phyloP scores from a whole-genome alignment of 2,888 invertebrate species.

The Drosophila mayaguana region DNA sequence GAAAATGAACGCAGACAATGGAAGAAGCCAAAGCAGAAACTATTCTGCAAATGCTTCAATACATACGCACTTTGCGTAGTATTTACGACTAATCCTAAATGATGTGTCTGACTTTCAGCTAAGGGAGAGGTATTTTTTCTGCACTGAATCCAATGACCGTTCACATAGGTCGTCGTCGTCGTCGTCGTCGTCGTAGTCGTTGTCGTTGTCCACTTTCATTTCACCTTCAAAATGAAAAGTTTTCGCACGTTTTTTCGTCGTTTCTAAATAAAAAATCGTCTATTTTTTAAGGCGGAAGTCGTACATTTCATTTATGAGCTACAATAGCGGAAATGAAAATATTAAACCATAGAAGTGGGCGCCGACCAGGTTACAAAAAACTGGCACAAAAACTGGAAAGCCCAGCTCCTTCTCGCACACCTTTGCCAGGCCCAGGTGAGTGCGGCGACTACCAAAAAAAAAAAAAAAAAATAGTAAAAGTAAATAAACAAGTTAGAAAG shows the following conservation, averaged over 20 bases:
- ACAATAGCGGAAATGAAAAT: constrained; percentile 77
- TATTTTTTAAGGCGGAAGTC: constrained; percentile 57
- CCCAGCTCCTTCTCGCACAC: neutral
- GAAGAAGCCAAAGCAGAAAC: constrained; percentile 27
- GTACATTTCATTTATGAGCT: constrained; percentile 71
- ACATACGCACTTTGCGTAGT: constrained; percentile 48
- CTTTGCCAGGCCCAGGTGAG: constrained; percentile 9
- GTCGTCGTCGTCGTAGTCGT: neutral
- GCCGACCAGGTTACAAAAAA: constrained; percentile 13
- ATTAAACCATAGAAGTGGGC: constrained; percentile 71
- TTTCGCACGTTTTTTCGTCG: constrained; percentile 38
- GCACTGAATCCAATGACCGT: constrained; percentile 65
- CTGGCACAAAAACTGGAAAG: constrained; percentile 7
- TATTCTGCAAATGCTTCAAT: constrained; percentile 40
- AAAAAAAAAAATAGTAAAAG: neutral
- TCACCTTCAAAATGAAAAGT: constrained; percentile 66
- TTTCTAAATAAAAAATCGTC: constrained; percentile 25
- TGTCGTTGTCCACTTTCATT: constrained; percentile 59
- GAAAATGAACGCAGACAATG: constrained; percentile 71
- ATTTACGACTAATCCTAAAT: constrained; percentile 73
- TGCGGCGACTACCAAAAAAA: neutral
- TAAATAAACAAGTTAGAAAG: constrained; percentile 2
- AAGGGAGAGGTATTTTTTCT: constrained; percentile 13
- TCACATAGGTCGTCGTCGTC: constrained; percentile 5
- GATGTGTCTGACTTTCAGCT: constrained; percentile 72